Evolutionary conservation across 1,140 invertebrate genomes (phyloP).

Genomic region (Cyrtorhinus lividipennis): DNA sequence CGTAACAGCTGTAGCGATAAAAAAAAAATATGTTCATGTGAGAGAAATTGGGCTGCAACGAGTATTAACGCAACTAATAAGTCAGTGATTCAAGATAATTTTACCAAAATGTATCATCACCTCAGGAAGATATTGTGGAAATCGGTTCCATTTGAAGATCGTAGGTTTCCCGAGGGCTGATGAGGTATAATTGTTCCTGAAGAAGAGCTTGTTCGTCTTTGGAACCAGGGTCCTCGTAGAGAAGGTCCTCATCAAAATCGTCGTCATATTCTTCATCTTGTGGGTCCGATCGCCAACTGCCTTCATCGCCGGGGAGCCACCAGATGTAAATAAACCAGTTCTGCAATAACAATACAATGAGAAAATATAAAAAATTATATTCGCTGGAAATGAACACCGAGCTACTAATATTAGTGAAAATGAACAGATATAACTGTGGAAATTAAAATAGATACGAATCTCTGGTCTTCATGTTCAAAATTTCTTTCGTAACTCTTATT

Average conservation of each 20-base stretch:
- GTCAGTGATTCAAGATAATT: background rate
- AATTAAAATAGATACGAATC: too few relatives aligned
- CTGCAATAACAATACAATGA: too few relatives aligned
- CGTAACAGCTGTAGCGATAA: too few relatives aligned
- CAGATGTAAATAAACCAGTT: conserved; percentile 27
- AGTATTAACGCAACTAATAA: background rate
- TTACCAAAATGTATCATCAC: background rate
- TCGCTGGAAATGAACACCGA: too few relatives aligned
- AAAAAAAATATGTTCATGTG: background rate
- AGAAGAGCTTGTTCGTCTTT: conserved; percentile 23
- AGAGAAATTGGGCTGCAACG: background rate
- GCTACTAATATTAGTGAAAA: background rate
- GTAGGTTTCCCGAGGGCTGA: conserved; percentile 18
- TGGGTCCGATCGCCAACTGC: conserved; percentile 17
- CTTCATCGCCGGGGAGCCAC: conserved; percentile 23
- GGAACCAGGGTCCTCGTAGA: conserved; percentile 20
- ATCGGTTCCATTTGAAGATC: conserved; percentile 26
- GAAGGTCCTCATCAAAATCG: conserved; percentile 24
- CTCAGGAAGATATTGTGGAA: conserved; percentile 24
- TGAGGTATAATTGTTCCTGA: conserved; percentile 17
- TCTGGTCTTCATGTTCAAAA: too few relatives aligned
- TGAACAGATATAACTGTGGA: too few relatives aligned
- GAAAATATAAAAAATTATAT: conserved; percentile 9
- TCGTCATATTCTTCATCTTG: conserved; percentile 23
- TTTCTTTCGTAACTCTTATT: too few relatives aligned